Base-by-base conservation (phyloP, 1,140 invertebrate genomes). In the Drosophila grimshawi region DNA sequence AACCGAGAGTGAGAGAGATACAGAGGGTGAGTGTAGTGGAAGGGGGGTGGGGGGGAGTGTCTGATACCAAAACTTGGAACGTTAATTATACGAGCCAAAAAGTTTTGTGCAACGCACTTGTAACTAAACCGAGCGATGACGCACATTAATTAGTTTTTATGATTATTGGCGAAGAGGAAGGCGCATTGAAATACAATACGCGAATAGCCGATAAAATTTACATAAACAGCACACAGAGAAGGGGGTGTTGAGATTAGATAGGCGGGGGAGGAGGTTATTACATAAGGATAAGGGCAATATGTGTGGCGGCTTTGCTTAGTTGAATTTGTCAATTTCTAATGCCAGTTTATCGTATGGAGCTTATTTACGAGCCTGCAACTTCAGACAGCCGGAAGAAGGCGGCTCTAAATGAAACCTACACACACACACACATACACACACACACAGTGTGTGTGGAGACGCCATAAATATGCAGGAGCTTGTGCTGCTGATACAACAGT, bases 81-180 rank as follows among this genome's bases (percentile, higher is more conserved):
- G 80, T 89, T 88, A 88, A 88, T 88, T 88, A 88, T 89, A 83
- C 61, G 73, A 80, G 83, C 53, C 53, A 63, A 86, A 86, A 74
- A 43, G 39, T 43, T 75, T 81, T 70, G 75, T 62, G 78, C 79
- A 66, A 83, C 82, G 82, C 82, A 83, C 83, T 86, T 86, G 83
- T 86, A 86, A 86, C 83, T 70, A 56, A 82, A 80, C 59, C 80
- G 76, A 57, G 68, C 80, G 83, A 64, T 77, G 76, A 88, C 75
- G 80, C 77, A 89, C 83, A 90, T 90, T 89, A 89, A 89, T 89
- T 89, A 89, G 85, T 89, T 89, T 89, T 89, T 89, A 89, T 89
- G 86, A 90, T 89, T 90, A 89, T 89, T 89, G 85, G 80, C 83
- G 49, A 35, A 35, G 39, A 19, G 19, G 19, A 19, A 19, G 10